These are phyloP conservation scores for Druon quercuslanigerum DNA, from an alignment of 1,140 invertebrate species.

Conservation along the genomic window DNA sequence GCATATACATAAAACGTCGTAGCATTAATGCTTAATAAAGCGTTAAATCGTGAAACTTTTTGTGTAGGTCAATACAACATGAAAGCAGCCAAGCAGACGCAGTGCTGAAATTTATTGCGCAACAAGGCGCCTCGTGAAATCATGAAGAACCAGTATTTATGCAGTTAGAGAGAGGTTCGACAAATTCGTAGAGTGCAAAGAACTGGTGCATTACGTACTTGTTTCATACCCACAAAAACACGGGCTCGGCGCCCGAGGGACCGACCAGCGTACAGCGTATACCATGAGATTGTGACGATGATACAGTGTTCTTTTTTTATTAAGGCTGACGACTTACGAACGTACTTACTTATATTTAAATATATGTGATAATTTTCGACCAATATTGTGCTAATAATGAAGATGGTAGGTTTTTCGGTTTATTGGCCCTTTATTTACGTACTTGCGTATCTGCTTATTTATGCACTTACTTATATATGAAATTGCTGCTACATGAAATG, in stretches of 20 bases:
- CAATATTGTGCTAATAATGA: too few species aligned
- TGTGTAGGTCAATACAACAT: too few species aligned
- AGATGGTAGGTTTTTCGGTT: too few species aligned
- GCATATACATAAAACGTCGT: too few species aligned
- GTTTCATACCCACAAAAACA: conserved; percentile 4
- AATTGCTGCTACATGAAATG: conserved; percentile 45
- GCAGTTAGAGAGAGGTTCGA: background rate
- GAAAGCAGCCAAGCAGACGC: too few species aligned
- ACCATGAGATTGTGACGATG: conserved; percentile 17
- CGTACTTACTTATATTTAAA: conserved; percentile 9
- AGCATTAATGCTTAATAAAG: too few species aligned
- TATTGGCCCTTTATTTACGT: too few species aligned
- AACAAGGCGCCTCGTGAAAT: conserved; percentile 21
- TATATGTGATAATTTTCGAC: too few species aligned
- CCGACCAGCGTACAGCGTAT: conserved; percentile 4
- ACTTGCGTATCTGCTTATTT: too few species aligned
- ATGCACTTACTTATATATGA: conserved; percentile 32
- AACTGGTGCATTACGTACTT: conserved; percentile 13
- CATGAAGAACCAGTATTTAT: conserved; percentile 17
- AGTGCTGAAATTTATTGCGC: conserved; percentile 11
- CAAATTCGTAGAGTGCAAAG: conserved; percentile 22
- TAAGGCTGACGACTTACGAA: background rate
- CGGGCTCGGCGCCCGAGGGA: conserved; percentile 1
- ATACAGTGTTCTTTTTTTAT: conserved; percentile 12
- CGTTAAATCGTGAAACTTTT: too few species aligned